These are phyloP conservation scores for Globodera rostochiensis DNA, from an alignment of 1,140 invertebrate genomes.

Conservation along the genomic window DNA sequence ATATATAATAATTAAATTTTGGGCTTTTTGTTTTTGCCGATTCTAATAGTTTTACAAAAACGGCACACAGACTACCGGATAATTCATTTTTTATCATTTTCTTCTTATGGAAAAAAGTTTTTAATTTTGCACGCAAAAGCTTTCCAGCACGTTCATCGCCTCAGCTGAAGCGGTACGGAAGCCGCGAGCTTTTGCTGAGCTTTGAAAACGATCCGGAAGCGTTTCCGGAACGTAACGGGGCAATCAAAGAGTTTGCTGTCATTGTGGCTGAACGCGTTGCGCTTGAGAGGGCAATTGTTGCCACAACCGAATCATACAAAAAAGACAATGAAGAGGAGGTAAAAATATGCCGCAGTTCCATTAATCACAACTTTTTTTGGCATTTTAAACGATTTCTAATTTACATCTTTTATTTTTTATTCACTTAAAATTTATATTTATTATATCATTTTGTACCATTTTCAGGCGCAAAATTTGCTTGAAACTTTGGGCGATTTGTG, in stretches of 20 bases:
- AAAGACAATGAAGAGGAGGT: not conserved
- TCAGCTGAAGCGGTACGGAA: conserved; percentile 54
- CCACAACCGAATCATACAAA: not conserved
- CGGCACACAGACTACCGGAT: too few species aligned
- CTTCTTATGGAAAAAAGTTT: too few species aligned
- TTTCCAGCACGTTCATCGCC: conserved; percentile 50
- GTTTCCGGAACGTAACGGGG: conserved; percentile 59
- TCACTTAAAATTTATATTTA: too few species aligned
- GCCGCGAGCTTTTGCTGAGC: conserved; percentile 53
- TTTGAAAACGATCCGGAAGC: conserved; percentile 59
- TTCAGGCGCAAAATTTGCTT: not conserved
- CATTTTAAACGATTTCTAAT: not conserved
- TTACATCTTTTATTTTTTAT: too few species aligned
- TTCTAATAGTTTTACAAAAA: too few species aligned
- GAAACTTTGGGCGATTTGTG: conserved; percentile 48
- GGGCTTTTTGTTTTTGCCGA: too few species aligned
- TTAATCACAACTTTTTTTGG: too few species aligned
- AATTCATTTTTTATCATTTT: too few species aligned
- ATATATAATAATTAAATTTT: too few species aligned
- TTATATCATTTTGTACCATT: not conserved
- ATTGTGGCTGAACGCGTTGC: conserved; percentile 58
- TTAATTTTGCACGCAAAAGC: too few species aligned
- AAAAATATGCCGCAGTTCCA: not conserved
- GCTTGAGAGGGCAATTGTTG: conserved; percentile 11
- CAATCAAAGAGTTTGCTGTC: conserved; percentile 59